These are phyloP conservation scores for Catostomus latipinnis DNA, from an alignment of 2,797 vertebrate genomes.

Conservation along the genomic window DNA sequence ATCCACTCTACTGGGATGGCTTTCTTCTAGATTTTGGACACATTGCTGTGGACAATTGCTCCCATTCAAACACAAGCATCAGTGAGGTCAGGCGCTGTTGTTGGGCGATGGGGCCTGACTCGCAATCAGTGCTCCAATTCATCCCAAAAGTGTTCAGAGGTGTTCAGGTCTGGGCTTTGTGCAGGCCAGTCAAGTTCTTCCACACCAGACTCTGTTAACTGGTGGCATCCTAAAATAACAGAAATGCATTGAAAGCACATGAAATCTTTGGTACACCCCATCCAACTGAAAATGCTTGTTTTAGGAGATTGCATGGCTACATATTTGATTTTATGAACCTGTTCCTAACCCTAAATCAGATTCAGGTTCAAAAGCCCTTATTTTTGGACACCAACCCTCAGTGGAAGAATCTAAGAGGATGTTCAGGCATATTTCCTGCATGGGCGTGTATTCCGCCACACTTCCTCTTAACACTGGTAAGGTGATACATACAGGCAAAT, in stretches of 20 bases:
- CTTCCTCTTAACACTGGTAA: conserved; percentile 21
- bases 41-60: no score
- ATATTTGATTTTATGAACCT: background rate
- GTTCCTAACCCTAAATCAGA: background rate
- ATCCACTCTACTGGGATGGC: no score
- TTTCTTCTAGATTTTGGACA: no score
- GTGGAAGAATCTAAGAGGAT: conserved; percentile 21
- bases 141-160: background rate
- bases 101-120: no score
- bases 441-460: conserved; percentile 14
- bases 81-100: no score
- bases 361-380: conserved; percentile 1
- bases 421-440: conserved; percentile 7
- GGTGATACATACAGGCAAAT: conserved; percentile 34
- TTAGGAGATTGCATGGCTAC: background rate
- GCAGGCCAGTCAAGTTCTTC: background rate
- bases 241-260: no score
- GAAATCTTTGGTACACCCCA: background rate
- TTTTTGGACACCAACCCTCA: conserved; percentile 5
- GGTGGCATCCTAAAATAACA: background rate
- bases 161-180: background rate
- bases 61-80: no score
- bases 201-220: background rate
- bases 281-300: background rate
- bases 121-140: no score